These are phyloP conservation scores for Laticauda colubrina DNA, from an alignment of 2,113 vertebrate species.

Conservation along the genomic window DNA sequence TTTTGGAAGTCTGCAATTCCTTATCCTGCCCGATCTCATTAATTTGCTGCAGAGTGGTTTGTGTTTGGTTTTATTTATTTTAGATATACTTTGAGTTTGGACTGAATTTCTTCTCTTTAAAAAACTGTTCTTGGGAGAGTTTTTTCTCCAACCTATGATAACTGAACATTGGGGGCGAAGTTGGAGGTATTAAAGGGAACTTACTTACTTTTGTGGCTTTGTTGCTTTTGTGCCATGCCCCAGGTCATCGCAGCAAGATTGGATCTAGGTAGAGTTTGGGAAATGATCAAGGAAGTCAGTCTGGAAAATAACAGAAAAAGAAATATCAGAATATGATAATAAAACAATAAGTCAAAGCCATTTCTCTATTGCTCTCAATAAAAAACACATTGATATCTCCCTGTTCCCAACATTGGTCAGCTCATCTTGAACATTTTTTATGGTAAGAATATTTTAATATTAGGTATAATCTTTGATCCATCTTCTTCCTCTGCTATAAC, in stretches of 20 bases:
- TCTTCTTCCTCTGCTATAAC: not conserved
- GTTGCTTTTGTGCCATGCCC: too few relatives aligned
- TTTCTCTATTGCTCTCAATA: not conserved
- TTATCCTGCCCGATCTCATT: too few relatives aligned
- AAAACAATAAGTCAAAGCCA: not conserved
- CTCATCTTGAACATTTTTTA: not conserved
- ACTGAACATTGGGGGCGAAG: too few relatives aligned
- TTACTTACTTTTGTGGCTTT: too few relatives aligned
- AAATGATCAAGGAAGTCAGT: not conserved
- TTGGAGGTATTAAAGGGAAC: too few relatives aligned
- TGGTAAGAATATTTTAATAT: constrained; percentile 11
- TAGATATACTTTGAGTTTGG: too few relatives aligned
- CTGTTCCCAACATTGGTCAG: not conserved
- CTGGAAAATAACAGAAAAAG: not conserved
- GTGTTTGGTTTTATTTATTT: too few relatives aligned
- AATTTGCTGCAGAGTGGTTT: too few relatives aligned
- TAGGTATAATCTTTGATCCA: not conserved
- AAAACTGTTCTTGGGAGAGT: too few relatives aligned
- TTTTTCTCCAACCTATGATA: too few relatives aligned
- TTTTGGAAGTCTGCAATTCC: too few relatives aligned
- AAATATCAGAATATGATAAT: not conserved
- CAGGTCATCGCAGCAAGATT: not conserved
- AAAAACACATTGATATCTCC: not conserved
- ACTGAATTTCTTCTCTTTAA: too few relatives aligned
- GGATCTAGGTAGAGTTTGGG: not conserved